Conservation (phyloP, 2,888 invertebrate species). For the Leptinotarsa peninsularis region DNA sequence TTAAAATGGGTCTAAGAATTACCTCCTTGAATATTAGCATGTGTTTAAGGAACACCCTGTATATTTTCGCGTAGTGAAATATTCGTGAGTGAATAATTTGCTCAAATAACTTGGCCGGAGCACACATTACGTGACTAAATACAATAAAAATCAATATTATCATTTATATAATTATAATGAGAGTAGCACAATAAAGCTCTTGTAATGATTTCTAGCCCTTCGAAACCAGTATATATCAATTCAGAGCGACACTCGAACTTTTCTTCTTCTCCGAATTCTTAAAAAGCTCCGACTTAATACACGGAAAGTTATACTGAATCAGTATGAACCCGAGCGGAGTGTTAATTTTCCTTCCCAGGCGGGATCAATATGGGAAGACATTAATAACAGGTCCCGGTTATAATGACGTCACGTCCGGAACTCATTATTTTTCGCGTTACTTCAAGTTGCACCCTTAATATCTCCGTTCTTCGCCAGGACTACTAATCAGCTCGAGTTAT, state of each 20-base stretch:
- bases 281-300: conserved; percentile 52
- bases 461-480: conserved; percentile 60
- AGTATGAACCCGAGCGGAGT: conserved; percentile 59
- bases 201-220: too few relatives aligned
- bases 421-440: conserved; percentile 67
- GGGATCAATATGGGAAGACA: conserved; percentile 66
- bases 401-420: conserved; percentile 69
- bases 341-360: conserved; percentile 64
- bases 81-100: too few relatives aligned
- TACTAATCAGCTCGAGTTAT: conserved; percentile 60
- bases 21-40: too few relatives aligned
- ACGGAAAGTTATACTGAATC: conserved; percentile 60
- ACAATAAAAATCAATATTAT: too few relatives aligned
- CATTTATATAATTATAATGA: too few relatives aligned
- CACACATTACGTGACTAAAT: too few relatives aligned
- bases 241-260: background rate
- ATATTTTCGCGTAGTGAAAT: too few relatives aligned
- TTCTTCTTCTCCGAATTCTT: background rate
- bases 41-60: too few relatives aligned
- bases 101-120: too few relatives aligned
- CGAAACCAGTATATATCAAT: background rate
- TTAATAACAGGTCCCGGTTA: conserved; percentile 67
- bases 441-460: conserved; percentile 67
- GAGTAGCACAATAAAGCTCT: too few relatives aligned
- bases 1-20: too few relatives aligned